Evolutionary conservation across 2,113 vertebrate genomes (phyloP), one percentile per base, ranked within the genome.

Genomic region (Synchiropus splendidus): DNA sequence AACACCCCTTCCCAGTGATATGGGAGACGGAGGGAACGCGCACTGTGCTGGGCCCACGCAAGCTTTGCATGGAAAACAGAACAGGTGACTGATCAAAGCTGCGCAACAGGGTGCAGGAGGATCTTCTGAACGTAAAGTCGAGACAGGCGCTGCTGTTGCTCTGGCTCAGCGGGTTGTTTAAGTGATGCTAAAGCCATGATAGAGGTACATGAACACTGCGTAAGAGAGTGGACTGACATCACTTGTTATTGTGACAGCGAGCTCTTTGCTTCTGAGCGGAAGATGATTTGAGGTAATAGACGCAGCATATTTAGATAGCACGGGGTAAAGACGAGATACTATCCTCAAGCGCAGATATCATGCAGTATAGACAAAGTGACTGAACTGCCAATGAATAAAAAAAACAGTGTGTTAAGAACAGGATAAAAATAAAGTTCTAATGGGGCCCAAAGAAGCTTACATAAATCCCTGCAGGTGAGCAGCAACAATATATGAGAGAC

Each of bases 71-170:
- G 48, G 38, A 60, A 59, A 42, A 49, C 34, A 58, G 58, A 74
- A 65, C 67, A 74, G 70, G 65, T 76, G 63, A 74, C 53, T 59
- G 58, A 72, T 74, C 58, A 55, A 45, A 73, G 47, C 2, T 1
- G 39, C 33, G 54, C 27, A 37, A 58, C 18, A 32, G 33, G 43
- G 21, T 27, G 21, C 21, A 27, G 8, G 8, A 27, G 21, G 8
- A 27, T 27, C 21, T 27, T n/a, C n/a, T n/a, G n/a, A n/a, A n/a
- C n/a, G 8, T 27, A 27, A 27, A 27, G 31, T 2, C 16, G 31
- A 6, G 12, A 16, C 8, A 27, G 21, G 4, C 8, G 21, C 21
- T 27, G 21, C 21, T 27, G 21, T n/a, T n/a, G n/a, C n/a, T n/a
- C n/a, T n/a, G n/a, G 8, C 8, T 27, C 21, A 27, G 21, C 4